Base-by-base conservation (phyloP, 2,888 invertebrate genomes). In the Phania funesta region DNA sequence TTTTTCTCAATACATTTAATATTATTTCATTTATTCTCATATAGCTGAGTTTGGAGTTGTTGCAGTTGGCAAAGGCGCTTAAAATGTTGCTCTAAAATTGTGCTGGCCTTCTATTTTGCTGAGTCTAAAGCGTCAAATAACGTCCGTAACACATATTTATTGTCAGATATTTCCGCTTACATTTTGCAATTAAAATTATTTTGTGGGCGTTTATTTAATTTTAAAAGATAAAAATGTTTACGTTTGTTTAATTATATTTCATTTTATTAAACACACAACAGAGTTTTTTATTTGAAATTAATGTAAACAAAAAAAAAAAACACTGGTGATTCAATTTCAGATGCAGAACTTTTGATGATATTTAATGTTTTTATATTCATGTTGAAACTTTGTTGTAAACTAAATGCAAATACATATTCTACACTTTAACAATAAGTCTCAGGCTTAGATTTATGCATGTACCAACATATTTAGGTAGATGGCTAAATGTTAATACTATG, bases 121-220 rank as follows among this genome's bases (percentile, higher is more conserved):
- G 41, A 24, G 4, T 26, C 46, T 8, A 38, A 56, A 41, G 26
- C 56, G 20, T 44, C 56, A 56, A 56, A 35, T 54, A 38, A 35
- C 38, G 48, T 41, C 44, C 24, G 18, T 46, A 46, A 56, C n/a
- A 32, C 29, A 35, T 5, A 32, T 32, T 11, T 18, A 32, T 24
- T 60, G 32, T 26, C 68, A 46, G 56, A 68, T 64, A 68, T 80
- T 68, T 80, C 67, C 79, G 73, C 62, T 74, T 48, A 9, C 11
- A 26, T 65, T 71, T 58, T 44, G 52, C 44, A 79, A 68, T 74
- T 50, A 3, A 32, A 70, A 54, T 64, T 80, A 80, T 80, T 80
- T 80, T 74, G 80, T 80, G 52, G 80, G 80, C 80, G 80, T 80
- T 80, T 68, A 46, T 65, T 56, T 46, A 46, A 4, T 35, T 54